Base-by-base conservation (phyloP, 2,113 vertebrate genomes). In the Thinocorus orbignyianus region DNA sequence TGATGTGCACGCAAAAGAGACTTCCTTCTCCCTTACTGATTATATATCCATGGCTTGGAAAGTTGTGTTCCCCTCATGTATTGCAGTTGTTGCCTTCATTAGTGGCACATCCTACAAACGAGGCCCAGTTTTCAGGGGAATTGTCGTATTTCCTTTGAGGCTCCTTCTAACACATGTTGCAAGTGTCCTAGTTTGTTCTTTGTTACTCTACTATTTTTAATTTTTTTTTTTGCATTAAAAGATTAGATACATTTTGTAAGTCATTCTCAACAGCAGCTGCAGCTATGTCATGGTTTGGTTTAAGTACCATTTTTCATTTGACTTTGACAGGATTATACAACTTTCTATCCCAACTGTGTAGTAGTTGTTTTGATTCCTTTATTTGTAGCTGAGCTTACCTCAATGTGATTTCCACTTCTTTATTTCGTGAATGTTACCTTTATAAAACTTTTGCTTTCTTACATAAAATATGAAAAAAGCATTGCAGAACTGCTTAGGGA, bases 21-120 rank as follows among this genome's bases (percentile, higher is more conserved):
- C 49, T 69, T 80, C 26, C 12, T 90, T 74, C 49, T 93, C 11
- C 35, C 33, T 74, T 69, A 84, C 86, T 95, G 87, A 96, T 96
- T 94, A 35, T 94, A 77, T 80, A 76, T 31, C 22, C 64, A 35
- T 65, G 76, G 16, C 46, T 83, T 89, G 58, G 86, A 81, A 92
- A 82, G 35, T n/a, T 3, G 3, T 13, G 39, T 39, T 86, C n/a
- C 61, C n/a, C 70, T 71, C 73, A 44, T 15, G 35, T 62, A 42
- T 58, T 60, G 51, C 54, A 86, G 76, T 41, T 79, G 76, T 41
- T 69, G 69, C 86, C 42, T 96, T 96, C 92, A 96, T 97, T 97
- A 96, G 80, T n/a, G 28, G 58, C 44, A 62, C 23, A 86, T 78
- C 57, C 84, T 85, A 39, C 48, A 96, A 96, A 90, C 0, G 42